These are phyloP conservation scores for Artemia sinica DNA, from an alignment of 2,888 invertebrate genomes.

Conservation along the genomic window DNA sequence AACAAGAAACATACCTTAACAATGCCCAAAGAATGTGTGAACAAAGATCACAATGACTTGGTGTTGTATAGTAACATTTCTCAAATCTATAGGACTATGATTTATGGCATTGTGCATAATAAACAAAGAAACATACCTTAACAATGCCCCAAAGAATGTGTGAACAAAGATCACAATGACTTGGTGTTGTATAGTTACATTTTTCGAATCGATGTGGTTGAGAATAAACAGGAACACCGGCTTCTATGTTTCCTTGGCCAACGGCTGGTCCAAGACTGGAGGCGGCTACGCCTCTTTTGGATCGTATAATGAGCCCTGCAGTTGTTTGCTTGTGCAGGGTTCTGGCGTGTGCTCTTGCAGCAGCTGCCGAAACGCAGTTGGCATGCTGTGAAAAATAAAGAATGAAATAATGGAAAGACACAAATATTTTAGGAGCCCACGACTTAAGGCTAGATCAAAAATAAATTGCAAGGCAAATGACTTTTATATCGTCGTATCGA, in stretches of 20 bases:
- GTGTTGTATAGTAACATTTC: too few species aligned
- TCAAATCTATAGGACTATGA: too few species aligned
- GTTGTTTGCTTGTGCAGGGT: slow-evolving; percentile 76
- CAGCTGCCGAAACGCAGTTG: slow-evolving; percentile 10
- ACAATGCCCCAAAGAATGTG: slow-evolving; percentile 81
- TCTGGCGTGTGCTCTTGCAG: slow-evolving; percentile 62
- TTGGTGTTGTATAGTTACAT: slow-evolving; percentile 66
- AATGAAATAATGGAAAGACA: slow-evolving; percentile 26
- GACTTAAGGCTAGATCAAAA: too few species aligned
- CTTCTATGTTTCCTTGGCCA: slow-evolving; percentile 22
- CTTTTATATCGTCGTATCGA: too few species aligned
- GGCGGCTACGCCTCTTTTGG: slow-evolving; percentile 30
- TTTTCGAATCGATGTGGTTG: slow-evolving; percentile 66
- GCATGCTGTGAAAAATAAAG: slow-evolving; percentile 14
- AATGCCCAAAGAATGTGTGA: too few species aligned
- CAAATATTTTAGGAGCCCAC: background rate
- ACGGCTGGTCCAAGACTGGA: slow-evolving; percentile 18
- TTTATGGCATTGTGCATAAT: too few species aligned
- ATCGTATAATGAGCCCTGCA: slow-evolving; percentile 64
- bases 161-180: slow-evolving; percentile 74
- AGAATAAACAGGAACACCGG: slow-evolving; percentile 40
- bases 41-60: too few species aligned
- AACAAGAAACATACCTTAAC: too few species aligned
- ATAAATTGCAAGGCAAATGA: too few species aligned
- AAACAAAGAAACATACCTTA: slow-evolving; percentile 40